A percentile compares a stretch with the other conserved stretches of the same genome.
These are phyloP conservation scores for Zosterops hypoxanthus DNA, from an alignment of 2,113 vertebrate species.

Conservation along the genomic window DNA sequence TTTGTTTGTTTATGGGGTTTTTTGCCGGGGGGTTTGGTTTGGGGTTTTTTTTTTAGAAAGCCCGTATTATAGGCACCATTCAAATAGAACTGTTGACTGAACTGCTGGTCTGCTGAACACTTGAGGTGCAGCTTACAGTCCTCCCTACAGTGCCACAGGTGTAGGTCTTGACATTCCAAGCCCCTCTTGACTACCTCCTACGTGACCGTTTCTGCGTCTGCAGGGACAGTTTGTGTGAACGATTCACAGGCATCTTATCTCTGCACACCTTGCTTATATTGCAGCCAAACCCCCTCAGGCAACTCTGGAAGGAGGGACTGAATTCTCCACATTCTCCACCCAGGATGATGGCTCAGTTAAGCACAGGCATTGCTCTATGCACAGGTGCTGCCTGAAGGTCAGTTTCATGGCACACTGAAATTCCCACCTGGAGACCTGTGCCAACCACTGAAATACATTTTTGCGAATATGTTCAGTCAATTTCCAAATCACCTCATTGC, in stretches of 20 bases:
- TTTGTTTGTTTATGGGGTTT: background rate
- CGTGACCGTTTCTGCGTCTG: background rate
- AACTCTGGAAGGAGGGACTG: background rate
- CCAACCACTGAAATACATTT: background rate
- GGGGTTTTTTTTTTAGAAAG: background rate
- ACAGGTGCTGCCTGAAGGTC: background rate
- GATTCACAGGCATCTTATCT: background rate
- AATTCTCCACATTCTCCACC: background rate
- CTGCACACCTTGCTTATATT: fast-evolving
- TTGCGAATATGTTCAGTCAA: background rate
- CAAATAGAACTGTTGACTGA: background rate
- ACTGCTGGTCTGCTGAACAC: background rate
- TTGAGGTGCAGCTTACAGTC: background rate
- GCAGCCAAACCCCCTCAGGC: background rate
- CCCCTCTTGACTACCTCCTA: background rate
- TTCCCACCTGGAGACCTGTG: background rate
- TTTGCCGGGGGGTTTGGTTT: background rate
- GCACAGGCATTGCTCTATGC: no score
- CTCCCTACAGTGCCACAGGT: fast-evolving
- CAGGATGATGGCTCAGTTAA: background rate
- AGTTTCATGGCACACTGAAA: background rate
- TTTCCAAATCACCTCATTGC: background rate
- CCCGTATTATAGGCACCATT: background rate
- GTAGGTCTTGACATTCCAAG: background rate
- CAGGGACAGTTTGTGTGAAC: background rate